Percentiles rank a stretch among this genome's conserved stretches.
Conservation (phyloP, 2,888 invertebrate genomes). For the Brenthis daphne region DNA sequence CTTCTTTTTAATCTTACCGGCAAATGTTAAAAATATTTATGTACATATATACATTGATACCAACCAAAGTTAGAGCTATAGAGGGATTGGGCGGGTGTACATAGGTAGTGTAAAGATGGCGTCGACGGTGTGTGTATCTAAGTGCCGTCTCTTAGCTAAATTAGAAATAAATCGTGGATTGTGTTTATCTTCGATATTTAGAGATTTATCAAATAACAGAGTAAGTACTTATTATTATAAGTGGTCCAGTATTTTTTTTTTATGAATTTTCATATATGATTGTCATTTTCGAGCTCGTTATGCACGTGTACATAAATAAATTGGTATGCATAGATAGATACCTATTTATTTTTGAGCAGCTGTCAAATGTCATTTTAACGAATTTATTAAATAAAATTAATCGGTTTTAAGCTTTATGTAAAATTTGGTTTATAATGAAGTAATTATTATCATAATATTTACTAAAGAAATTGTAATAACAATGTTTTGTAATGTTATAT, state of each 20-base stretch:
- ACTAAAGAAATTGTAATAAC: too few relatives aligned
- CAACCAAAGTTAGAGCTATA: slow-evolving; percentile 34
- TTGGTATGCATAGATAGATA: slow-evolving; percentile 50
- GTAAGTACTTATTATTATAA: slow-evolving; percentile 60
- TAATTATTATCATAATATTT: too few relatives aligned
- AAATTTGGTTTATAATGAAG: too few relatives aligned
- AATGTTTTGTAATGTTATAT: too few relatives aligned
- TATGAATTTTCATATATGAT: slow-evolving; percentile 60
- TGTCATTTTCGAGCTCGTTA: slow-evolving; percentile 55
- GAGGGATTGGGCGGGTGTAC: slow-evolving; percentile 41
- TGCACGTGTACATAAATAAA: slow-evolving; percentile 63
- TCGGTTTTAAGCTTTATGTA: too few relatives aligned
- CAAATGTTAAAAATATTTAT: slow-evolving; percentile 11
- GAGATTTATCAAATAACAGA: slow-evolving; percentile 76
- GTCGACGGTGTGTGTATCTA: slow-evolving; percentile 83
- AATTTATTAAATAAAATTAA: slow-evolving; percentile 39
- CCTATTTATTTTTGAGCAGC: slow-evolving; percentile 52
- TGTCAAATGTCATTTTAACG: slow-evolving; percentile 71
- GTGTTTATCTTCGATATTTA: slow-evolving; percentile 79
- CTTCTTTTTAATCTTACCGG: not conserved
- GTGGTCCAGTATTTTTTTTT: slow-evolving; percentile 45
- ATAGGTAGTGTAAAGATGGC: slow-evolving; percentile 82
- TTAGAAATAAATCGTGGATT: slow-evolving; percentile 83
- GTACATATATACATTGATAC: slow-evolving; percentile 30
- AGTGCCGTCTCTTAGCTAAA: slow-evolving; percentile 83